Base-by-base conservation (phyloP, 2,888 invertebrate genomes). In the Zygothrica quintamaculata region DNA sequence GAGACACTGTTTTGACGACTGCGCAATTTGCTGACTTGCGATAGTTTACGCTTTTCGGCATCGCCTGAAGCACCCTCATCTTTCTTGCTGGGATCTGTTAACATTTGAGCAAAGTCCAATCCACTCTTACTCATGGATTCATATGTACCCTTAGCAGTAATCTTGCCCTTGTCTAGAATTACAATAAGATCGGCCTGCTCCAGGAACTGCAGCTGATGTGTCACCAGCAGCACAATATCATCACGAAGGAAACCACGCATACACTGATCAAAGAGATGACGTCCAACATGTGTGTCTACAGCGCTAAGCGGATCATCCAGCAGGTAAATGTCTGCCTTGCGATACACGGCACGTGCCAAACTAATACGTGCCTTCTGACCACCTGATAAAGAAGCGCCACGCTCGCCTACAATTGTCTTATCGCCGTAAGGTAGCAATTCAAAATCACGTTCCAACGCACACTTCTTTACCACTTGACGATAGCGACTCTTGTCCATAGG, bases 271-370 rank as follows among this genome's bases (percentile, higher is more conserved):
- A 98, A 98, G 77, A 98, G 92, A 90, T 97, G 96, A 4, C 96
- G 94, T 1, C 97, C 96, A 0, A 98, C 98, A 89, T 96, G 96
- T 0, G 97, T 94, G 92, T 98, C 98, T 15, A 98, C 98, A 0
- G 98, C 98, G 53, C 97, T 95, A 46, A 98, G 92, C 0, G 98
- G 98, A 92, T 98, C 98, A 90, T 98, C 98, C 50, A 98, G 91
- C 15, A 98, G 91, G 88, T 97, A 98, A 70, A 98, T 94, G 84
- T 97, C 96, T 0, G 96, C 95, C 66, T 96, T 94, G 59, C 95
- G 94, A 91, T 97, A 98, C 0, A 97, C 94, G 0, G 97, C 95
- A 74, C 98, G 93, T 0, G 97, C 97, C 48, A 98, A 92, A 60
- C 96, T 96, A 55, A 98, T 95, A 72, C 98, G 93, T 0, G 98